These are phyloP conservation scores for Mastomys natalensis DNA, from an alignment of 2,113 vertebrate species.

Conservation along the genomic window DNA sequence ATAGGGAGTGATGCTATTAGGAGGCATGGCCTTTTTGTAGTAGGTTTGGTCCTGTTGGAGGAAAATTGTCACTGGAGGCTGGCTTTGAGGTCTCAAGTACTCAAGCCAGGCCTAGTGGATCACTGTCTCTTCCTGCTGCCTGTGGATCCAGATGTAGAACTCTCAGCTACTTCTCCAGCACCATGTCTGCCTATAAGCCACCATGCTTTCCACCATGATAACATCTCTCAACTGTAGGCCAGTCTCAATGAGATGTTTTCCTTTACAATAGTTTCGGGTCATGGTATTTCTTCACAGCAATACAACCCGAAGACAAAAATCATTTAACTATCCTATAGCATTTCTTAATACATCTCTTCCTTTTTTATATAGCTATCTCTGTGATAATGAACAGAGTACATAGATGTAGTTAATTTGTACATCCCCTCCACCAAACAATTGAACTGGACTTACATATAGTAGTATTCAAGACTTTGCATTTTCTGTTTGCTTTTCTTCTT, in stretches of 20 bases:
- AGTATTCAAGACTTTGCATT: constrained; percentile 90
- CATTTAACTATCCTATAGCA: not conserved
- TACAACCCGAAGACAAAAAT: not conserved
- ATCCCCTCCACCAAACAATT: constrained; percentile 40
- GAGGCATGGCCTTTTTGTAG: not conserved
- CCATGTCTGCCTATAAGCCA: not conserved
- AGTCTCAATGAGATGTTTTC: not conserved
- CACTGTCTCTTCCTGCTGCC: not conserved
- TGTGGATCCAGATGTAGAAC: not conserved
- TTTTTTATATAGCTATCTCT: not conserved
- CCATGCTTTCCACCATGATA: not conserved
- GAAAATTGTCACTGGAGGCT: not conserved
- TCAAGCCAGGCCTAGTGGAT: not conserved
- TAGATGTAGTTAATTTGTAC: not conserved
- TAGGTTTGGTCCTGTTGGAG: not conserved
- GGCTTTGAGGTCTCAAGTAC: not conserved
- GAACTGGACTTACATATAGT: constrained; percentile 89
- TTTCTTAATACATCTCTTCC: not conserved
- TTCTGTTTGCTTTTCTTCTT: constrained; percentile 90
- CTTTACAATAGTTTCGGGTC: not conserved
- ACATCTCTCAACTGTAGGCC: not conserved
- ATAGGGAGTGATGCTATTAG: not conserved
- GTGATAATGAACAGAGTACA: constrained; percentile 4
- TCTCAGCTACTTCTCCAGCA: not conserved
- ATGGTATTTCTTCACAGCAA: not conserved